Conservation (phyloP, 64 coral and sea anemone species). For the Montipora capricornis region DNA sequence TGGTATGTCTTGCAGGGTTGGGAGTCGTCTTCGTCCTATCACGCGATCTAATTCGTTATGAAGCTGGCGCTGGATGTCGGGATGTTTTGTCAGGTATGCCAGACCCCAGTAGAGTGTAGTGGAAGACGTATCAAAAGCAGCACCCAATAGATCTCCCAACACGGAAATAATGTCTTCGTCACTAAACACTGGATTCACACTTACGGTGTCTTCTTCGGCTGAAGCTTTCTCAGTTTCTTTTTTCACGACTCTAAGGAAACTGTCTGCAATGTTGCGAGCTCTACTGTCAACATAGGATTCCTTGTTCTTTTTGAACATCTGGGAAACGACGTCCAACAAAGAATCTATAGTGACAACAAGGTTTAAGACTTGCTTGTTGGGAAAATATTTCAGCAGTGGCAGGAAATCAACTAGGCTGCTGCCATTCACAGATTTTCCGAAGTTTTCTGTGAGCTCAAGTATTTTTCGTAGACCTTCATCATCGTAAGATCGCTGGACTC, state of each 20-base stretch:
- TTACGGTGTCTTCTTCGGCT: too few relatives aligned
- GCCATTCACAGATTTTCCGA: constrained; percentile 49
- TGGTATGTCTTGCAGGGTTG: constrained; percentile 53
- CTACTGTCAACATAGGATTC: constrained; percentile 42
- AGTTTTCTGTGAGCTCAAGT: constrained; percentile 43
- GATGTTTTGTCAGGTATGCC: constrained; percentile 76
- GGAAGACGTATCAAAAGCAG: constrained; percentile 26
- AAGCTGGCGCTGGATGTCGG: constrained; percentile 46
- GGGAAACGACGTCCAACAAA: neutral
- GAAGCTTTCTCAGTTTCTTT: too few relatives aligned
- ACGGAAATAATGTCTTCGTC: too few relatives aligned
- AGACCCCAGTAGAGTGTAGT: constrained; percentile 64
- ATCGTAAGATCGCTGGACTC: constrained; percentile 27
- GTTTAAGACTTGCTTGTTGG: constrained; percentile 26
- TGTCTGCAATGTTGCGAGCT: too few relatives aligned
- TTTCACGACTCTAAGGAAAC: too few relatives aligned
- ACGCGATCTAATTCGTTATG: constrained; percentile 71
- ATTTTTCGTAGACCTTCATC: constrained; percentile 35
- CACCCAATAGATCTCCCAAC: too few relatives aligned
- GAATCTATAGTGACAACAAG: constrained; percentile 2
- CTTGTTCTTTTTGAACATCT: constrained; percentile 73
- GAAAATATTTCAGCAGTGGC: constrained; percentile 67
- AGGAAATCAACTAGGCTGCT: constrained; percentile 71
- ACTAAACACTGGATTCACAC: too few relatives aligned
- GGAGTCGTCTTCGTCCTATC: constrained; percentile 44